phyloP scores from a whole-genome alignment of 2,888 invertebrate genomes.

The Odontocolon sp. region DNA sequence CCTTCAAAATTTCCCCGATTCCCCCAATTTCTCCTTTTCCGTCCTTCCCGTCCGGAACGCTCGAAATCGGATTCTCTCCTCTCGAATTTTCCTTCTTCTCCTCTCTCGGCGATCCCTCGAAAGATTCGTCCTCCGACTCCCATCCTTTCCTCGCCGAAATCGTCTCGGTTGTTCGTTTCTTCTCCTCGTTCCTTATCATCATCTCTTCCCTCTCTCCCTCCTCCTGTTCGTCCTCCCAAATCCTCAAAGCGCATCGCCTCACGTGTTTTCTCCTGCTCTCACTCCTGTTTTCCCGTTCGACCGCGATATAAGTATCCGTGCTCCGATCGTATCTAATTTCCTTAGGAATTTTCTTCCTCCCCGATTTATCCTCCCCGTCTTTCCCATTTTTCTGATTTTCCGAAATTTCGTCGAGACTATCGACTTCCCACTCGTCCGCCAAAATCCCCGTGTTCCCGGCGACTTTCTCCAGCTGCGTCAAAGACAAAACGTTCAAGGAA shows the following conservation, averaged over 20 bases:
- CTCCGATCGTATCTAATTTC: slow-evolving; percentile 75
- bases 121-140: slow-evolving; percentile 67
- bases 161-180: not conserved
- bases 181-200: slow-evolving; percentile 66
- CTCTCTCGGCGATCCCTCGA: too few relatives aligned
- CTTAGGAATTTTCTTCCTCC: slow-evolving; percentile 71
- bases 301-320: slow-evolving; percentile 76
- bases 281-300: slow-evolving; percentile 67
- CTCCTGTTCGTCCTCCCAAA: slow-evolving; percentile 79
- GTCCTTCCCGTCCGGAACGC: too few relatives aligned
- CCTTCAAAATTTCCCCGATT: too few relatives aligned
- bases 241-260: slow-evolving; percentile 72
- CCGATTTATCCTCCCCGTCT: not conserved
- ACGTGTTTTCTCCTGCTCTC: slow-evolving; percentile 69
- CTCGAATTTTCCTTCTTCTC: too few relatives aligned
- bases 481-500: slow-evolving; percentile 73
- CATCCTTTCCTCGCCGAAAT: slow-evolving; percentile 63
- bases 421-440: slow-evolving; percentile 78
- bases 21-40: too few relatives aligned
- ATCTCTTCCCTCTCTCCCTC: slow-evolving; percentile 76
- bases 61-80: too few relatives aligned
- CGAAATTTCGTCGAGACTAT: slow-evolving; percentile 74
- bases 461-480: slow-evolving; percentile 75
- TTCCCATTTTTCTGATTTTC: slow-evolving; percentile 29
- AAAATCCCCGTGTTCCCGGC: slow-evolving; percentile 67